phyloP scores from a whole-genome alignment of 1,140 invertebrate species.

The Phocides pigmalion region DNA sequence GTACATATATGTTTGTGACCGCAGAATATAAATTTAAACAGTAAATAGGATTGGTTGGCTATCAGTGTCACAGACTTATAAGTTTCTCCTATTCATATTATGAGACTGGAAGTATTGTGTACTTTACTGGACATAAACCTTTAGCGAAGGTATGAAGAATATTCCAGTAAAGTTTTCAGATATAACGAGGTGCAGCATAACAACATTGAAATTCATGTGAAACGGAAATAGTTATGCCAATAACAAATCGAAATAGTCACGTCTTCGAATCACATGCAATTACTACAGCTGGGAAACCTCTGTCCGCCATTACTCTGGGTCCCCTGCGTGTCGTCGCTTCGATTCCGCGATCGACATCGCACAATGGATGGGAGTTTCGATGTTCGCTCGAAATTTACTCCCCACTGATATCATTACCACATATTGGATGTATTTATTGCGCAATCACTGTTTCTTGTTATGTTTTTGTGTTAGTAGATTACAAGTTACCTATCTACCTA shows the following conservation, averaged over 20 bases:
- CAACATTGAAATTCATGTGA: too few species aligned
- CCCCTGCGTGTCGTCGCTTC: constrained; percentile 53
- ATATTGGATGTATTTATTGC: constrained; percentile 42
- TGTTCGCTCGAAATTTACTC: constrained; percentile 42
- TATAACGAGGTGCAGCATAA: too few species aligned
- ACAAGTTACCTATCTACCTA: background rate
- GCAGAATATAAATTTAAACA: too few species aligned
- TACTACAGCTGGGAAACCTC: constrained; percentile 37
- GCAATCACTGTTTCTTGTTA: constrained; percentile 36
- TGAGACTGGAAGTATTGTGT: too few species aligned
- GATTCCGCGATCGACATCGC: constrained; percentile 49
- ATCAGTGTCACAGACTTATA: too few species aligned
- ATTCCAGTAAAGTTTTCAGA: too few species aligned
- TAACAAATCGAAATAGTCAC: background rate
- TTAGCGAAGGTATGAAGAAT: too few species aligned
- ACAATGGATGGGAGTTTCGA: constrained; percentile 41
- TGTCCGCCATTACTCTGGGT: constrained; percentile 48
- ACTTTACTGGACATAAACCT: too few species aligned
- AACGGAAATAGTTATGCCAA: background rate
- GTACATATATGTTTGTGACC: too few species aligned
- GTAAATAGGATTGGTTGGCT: too few species aligned
- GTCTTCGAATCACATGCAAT: constrained; percentile 8
- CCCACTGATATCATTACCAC: constrained; percentile 48
- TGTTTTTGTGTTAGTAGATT: constrained; percentile 11
- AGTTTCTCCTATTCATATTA: too few species aligned